Base-by-base conservation (phyloP, 1,140 invertebrate species). In the Bilobella aurantiaca region DNA sequence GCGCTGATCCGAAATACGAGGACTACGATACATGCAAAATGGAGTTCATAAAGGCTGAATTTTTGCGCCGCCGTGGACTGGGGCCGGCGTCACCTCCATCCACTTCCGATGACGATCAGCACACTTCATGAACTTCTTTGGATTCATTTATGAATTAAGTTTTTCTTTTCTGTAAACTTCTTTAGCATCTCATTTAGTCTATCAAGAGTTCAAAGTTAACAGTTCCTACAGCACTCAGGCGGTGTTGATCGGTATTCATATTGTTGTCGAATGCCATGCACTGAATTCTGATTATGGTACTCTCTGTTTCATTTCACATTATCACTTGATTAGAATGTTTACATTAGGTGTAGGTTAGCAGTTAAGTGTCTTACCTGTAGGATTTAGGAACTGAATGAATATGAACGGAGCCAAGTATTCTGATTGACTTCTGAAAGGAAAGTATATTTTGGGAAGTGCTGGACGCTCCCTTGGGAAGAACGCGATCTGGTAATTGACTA, bases 221-320 rank as follows among this genome's bases (percentile, higher is more conserved):
- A 5, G 23, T 53, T 53, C 8, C 49, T 18, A 53, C 21, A 5
- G 12, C 14, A 23, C 49, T 53, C 3, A 14, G 12, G 12, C 5
- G 14, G 49, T 53, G 49, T 53, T 53, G 49, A 12, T 53, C 25
- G 21, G 25, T 12, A 23, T 53, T 23, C 58, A 96, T 89, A 77
- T 96, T 96, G 72, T 86, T 86, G 1, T 92, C 91, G 90, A 91
- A 96, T 3, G 92, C 92, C 81, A 93, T 93, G 82, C 93, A 96
- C 79, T 95, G 91, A 79, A 96, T 90, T 81, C 95, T 93, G 79
- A 96, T 92, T 68, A 96, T 82, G 28, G 93, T 88, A 58, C 89
- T 89, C 75, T 85, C 88, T 88, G 78, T 2, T 64, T 75, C 72
- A 63, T 63, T 63, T 3, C 25, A 47, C 14, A 5, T 53, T 16